Evolutionary conservation across 2,888 invertebrate species (phyloP).

Genomic region (Agyllia agylla): DNA sequence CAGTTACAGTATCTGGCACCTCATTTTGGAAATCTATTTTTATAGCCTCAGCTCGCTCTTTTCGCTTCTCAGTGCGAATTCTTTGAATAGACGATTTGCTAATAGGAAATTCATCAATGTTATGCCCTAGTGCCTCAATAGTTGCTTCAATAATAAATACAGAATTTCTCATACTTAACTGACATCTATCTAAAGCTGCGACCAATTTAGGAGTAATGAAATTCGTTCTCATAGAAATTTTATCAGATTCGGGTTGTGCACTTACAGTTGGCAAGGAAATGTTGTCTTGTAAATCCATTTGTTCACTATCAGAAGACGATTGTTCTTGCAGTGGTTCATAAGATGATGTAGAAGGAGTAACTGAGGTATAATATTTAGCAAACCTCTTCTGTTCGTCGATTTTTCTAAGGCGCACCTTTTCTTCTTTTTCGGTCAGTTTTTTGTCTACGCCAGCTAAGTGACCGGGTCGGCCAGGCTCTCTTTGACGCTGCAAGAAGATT

Average conservation of each 20-base stretch:
- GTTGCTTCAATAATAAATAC: background rate
- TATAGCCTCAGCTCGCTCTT: background rate
- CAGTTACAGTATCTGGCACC: background rate
- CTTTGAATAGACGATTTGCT: background rate
- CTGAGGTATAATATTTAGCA: no score
- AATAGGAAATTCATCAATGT: background rate
- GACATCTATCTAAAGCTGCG: no score
- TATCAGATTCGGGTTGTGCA: background rate
- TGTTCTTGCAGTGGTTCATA: background rate
- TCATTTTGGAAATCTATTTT: background rate
- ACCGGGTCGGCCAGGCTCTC: background rate
- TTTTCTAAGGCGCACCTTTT: no score
- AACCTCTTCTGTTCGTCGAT: no score
- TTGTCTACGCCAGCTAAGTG: background rate
- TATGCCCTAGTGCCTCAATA: background rate
- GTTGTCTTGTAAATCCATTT: background rate
- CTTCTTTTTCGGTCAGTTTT: background rate
- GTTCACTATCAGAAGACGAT: background rate
- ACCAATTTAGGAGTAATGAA: background rate
- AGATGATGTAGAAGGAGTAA: background rate
- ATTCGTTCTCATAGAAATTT: background rate
- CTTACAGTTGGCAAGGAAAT: background rate
- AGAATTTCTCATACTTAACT: background rate
- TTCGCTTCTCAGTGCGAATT: background rate
- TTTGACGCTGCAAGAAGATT: background rate